A percentile compares a stretch with the other conserved stretches of the same genome.
Conservation (phyloP, 2,888 invertebrate species). For the Melikaiella ostensackeni region DNA sequence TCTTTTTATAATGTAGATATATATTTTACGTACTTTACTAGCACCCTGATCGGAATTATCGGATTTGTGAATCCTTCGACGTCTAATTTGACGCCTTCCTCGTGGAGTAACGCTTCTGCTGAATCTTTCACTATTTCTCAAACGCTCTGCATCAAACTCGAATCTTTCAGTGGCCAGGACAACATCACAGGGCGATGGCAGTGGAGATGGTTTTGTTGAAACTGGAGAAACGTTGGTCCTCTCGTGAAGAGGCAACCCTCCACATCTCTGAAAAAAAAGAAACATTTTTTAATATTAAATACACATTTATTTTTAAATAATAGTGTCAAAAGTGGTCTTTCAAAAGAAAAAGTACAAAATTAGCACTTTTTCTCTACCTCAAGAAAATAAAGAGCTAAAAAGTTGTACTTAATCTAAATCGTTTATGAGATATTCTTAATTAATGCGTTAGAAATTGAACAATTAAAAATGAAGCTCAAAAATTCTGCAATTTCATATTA, state of each 20-base stretch:
- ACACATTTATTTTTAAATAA: too few species aligned
- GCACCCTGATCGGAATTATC: slow-evolving; percentile 64
- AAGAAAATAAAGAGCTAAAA: too few species aligned
- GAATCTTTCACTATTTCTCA: slow-evolving; percentile 83
- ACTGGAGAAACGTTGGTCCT: slow-evolving; percentile 74
- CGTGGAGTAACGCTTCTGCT: slow-evolving; percentile 81
- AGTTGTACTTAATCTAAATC: too few species aligned
- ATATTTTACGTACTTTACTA: slow-evolving; percentile 65
- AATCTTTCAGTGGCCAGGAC: slow-evolving; percentile 69
- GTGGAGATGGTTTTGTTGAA: slow-evolving; percentile 67
- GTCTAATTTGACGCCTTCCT: slow-evolving; percentile 77
- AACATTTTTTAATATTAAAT: too few species aligned
- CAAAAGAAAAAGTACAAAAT: too few species aligned
- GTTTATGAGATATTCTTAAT: too few species aligned
- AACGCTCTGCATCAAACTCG: slow-evolving; percentile 82
- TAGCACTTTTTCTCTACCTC: too few species aligned
- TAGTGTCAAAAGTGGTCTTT: too few species aligned
- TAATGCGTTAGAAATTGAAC: too few species aligned
- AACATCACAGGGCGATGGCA: slow-evolving; percentile 69
- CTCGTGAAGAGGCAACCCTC: slow-evolving; percentile 72
- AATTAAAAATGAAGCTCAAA: too few species aligned
- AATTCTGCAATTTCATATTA: too few species aligned
- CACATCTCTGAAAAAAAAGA: slow-evolving; percentile 65
- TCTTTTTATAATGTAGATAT: not conserved
- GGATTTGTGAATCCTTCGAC: slow-evolving; percentile 66